Evolutionary conservation across 2,888 invertebrate genomes (phyloP), one percentile per base, ranked within the genome.

Genomic region (Eupithecia vulgata): DNA sequence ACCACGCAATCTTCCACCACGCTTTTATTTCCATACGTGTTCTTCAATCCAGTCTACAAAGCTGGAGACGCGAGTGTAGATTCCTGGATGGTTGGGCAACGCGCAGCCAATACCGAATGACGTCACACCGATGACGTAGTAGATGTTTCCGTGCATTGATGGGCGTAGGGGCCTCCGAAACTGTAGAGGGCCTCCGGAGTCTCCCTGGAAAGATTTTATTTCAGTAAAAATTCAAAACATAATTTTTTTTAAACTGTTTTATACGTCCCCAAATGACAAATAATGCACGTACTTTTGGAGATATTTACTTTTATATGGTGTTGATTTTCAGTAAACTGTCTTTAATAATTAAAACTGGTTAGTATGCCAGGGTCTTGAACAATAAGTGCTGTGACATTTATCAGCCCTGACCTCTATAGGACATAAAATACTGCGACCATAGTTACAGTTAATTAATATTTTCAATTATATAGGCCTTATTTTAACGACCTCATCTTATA

Each of bases 181-280:
- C 80, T 95, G 92, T 6, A 97, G 88, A 0, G 97, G 97, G 3
- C 96, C 96, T 17, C 97, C 97, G 5, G 96, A 96, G 87, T 97
- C 97, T 66, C 97, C 97, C 96, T 96, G 87, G 21, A 67, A 66
- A 35, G 34, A 35, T 65, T 30, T 5, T 30, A 5, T 17, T 34
- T n/a, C n/a, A n/a, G n/a, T n/a, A n/a, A n/a, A n/a, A n/a, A n/a
- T n/a, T n/a, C n/a, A n/a, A n/a, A n/a, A n/a, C n/a, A n/a, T n/a
- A n/a, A 35, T 65, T 30, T 5, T 30, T 12, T 17, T 34, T n/a
- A 30, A 30, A 30, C 35, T 5, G 6, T 35, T 35, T 35, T 35
- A 4, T 35, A 35, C 8, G 35, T 5, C 1, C 6, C 35, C 35
- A 35, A n/a, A n/a, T 35, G 35, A 35, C 35, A 35, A 35, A 35